Evolutionary conservation across 2,797 vertebrate species (phyloP).

Genomic region (Carduelis carduelis): DNA sequence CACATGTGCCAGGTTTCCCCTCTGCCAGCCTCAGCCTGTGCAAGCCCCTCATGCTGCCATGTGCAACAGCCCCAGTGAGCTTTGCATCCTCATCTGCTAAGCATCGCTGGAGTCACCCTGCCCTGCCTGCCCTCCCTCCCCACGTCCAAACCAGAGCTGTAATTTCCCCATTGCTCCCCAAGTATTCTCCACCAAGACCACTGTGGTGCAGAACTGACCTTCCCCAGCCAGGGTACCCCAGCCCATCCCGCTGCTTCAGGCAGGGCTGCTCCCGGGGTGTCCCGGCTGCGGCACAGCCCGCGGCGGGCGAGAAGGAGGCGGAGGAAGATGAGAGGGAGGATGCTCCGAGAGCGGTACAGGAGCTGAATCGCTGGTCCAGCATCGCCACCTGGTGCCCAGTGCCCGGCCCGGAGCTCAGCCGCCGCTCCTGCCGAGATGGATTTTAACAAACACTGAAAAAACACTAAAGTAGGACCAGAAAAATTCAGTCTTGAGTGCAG

Average conservation of each 20-base stretch:
- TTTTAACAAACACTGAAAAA: background rate
- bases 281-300: background rate
- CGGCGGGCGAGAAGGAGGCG: accelerated
- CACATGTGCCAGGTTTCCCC: background rate
- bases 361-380: background rate
- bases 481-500: background rate
- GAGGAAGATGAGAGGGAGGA: background rate
- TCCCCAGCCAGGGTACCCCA: background rate
- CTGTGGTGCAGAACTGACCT: background rate
- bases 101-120: background rate
- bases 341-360: background rate
- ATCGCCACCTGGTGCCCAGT: conserved; percentile 34
- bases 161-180: accelerated
- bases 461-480: background rate
- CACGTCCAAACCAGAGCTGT: background rate
- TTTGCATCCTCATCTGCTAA: background rate
- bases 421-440: no score
- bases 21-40: background rate
- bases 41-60: background rate
- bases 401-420: background rate
- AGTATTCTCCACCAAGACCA: background rate
- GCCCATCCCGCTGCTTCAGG: background rate
- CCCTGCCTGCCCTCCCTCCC: background rate
- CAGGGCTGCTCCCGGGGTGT: accelerated
- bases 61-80: background rate